phyloP scores from a whole-genome alignment of 2,888 invertebrate genomes.

The Noctua fimbriata region DNA sequence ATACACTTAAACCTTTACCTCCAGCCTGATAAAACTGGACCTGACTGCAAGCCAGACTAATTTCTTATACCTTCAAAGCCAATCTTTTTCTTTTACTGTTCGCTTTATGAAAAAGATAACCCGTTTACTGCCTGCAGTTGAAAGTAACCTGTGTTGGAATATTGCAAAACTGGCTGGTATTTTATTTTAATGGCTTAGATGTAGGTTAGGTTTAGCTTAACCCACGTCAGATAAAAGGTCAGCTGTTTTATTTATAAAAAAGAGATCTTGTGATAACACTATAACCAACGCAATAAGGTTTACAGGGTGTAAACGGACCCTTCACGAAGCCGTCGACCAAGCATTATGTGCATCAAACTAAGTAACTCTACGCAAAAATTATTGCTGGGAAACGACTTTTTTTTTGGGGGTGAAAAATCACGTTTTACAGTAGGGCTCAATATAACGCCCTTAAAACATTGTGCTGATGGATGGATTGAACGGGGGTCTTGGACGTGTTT shows the following conservation, averaged over 20 bases:
- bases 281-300: not conserved
- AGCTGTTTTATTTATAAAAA: not conserved
- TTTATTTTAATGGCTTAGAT: slow-evolving; percentile 17
- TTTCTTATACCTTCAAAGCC: slow-evolving; percentile 30
- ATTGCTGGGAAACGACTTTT: too few species aligned
- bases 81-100: slow-evolving; percentile 11
- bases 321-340: too few species aligned
- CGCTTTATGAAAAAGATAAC: slow-evolving; percentile 28
- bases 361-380: too few species aligned
- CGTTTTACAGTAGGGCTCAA: too few species aligned
- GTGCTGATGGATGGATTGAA: too few species aligned
- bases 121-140: slow-evolving; percentile 7
- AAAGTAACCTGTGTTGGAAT: slow-evolving; percentile 18
- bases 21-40: not conserved
- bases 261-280: not conserved
- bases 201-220: not conserved
- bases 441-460: too few species aligned
- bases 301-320: too few species aligned
- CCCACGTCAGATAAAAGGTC: not conserved
- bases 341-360: too few species aligned
- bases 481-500: too few species aligned
- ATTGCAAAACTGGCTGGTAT: slow-evolving; percentile 17
- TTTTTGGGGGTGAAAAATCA: too few species aligned
- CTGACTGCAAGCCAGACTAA: slow-evolving; percentile 2
- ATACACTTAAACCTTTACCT: not conserved